Evolutionary conservation across 1,140 invertebrate genomes (phyloP).

Genomic region (Manduca sexta): DNA sequence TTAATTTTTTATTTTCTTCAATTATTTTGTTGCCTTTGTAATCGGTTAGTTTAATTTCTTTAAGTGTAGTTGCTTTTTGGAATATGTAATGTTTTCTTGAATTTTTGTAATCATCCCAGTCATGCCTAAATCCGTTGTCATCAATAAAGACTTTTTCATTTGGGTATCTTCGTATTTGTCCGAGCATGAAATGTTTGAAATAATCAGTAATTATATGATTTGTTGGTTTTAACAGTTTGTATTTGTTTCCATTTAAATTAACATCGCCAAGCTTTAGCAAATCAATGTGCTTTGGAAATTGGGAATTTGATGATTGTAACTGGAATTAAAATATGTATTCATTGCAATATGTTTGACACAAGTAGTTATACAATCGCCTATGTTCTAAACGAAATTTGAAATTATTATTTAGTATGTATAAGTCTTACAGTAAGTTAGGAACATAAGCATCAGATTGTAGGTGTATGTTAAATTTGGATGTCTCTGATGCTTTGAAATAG

Average conservation of each 20-base stretch:
- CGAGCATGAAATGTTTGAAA: conserved; percentile 36
- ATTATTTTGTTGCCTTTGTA: too few species aligned
- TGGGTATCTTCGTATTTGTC: conserved; percentile 19
- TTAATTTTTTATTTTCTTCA: conserved; percentile 5
- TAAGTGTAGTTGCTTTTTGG: too few species aligned
- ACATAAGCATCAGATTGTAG: too few species aligned
- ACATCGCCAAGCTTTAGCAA: conserved; percentile 43
- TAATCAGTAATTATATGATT: conserved; percentile 37
- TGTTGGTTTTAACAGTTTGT: conserved; percentile 38
- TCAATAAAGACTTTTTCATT: conserved; percentile 34
- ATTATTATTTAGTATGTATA: too few species aligned
- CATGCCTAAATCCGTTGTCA: conserved; percentile 40
- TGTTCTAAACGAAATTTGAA: too few species aligned
- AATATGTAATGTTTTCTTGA: conserved; percentile 26
- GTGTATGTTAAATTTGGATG: too few species aligned
- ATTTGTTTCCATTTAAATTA: conserved; percentile 35
- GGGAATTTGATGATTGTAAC: conserved; percentile 14
- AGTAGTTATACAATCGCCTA: too few species aligned
- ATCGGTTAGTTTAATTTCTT: too few species aligned
- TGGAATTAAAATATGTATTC: conserved; percentile 11
- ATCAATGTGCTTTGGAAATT: conserved; percentile 39
- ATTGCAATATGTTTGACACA: conserved; percentile 2
- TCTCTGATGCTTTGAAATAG: too few species aligned
- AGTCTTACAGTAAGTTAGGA: too few species aligned
- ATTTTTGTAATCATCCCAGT: conserved; percentile 26